These are phyloP conservation scores for Meloidogyne chitwoodi DNA, from an alignment of 1,140 invertebrate genomes.

Conservation along the genomic window DNA sequence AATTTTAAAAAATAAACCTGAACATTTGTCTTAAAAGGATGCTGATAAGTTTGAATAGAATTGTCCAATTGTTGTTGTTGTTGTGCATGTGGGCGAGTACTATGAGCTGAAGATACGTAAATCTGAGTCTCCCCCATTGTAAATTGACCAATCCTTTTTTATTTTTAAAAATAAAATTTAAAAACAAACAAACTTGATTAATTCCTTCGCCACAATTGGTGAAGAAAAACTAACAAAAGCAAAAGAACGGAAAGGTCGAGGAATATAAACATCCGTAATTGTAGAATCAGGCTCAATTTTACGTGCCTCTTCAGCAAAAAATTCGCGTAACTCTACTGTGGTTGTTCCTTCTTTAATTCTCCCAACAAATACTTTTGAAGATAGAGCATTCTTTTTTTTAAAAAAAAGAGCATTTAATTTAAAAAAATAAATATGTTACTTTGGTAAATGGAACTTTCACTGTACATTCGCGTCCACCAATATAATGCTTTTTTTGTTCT, in stretches of 20 bases:
- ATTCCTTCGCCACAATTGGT: conserved; percentile 41
- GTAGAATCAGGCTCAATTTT: conserved; percentile 49
- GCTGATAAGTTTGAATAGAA: neutral
- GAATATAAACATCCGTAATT: conserved; percentile 63
- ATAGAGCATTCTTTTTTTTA: conserved; percentile 8
- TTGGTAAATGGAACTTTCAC: conserved; percentile 34
- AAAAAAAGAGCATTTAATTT: neutral
- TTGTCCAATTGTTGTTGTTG: neutral
- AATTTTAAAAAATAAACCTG: conserved; percentile 5
- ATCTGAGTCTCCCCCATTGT: neutral
- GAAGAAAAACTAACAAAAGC: conserved; percentile 64
- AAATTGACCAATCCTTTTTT: conserved; percentile 10
- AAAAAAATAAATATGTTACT: neutral
- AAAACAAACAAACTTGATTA: conserved; percentile 31
- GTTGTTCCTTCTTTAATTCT: conserved; percentile 62
- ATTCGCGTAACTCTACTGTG: conserved; percentile 61
- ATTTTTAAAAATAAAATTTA: neutral
- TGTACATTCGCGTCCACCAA: conserved; percentile 43
- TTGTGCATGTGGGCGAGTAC: conserved; percentile 5
- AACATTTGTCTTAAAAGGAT: neutral
- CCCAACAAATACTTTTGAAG: conserved; percentile 63
- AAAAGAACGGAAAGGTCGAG: conserved; percentile 64
- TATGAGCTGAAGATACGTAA: conserved; percentile 16
- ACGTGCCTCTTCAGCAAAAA: conserved; percentile 63
- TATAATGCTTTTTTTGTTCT: conserved; percentile 22